phyloP scores from a whole-genome alignment of 2,888 invertebrate genomes.

The Punctoribates punctum region DNA sequence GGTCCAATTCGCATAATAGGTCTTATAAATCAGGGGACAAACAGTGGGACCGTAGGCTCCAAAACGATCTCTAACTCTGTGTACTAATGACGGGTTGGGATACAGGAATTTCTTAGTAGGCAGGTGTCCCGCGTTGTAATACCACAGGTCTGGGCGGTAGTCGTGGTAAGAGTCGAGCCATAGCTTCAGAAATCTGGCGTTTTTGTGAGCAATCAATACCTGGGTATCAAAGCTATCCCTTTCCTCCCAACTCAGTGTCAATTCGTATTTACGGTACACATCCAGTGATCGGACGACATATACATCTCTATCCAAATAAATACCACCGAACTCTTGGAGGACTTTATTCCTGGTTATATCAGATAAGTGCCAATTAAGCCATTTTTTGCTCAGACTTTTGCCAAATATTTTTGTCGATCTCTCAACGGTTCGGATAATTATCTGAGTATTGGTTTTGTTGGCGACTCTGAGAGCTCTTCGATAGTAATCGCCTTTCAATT shows the following conservation, averaged over 20 bases:
- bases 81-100: too few species aligned
- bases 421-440: conserved; percentile 43
- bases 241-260: conserved; percentile 53
- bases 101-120: too few species aligned
- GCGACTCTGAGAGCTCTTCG: conserved; percentile 24
- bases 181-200: conserved; percentile 52
- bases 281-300: conserved; percentile 52
- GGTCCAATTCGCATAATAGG: too few species aligned
- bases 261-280: conserved; percentile 52
- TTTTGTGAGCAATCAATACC: conserved; percentile 53
- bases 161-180: conserved; percentile 53
- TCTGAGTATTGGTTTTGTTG: conserved; percentile 44
- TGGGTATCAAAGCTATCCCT: conserved; percentile 52
- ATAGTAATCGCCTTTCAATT: conserved; percentile 49
- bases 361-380: conserved; percentile 52
- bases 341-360: conserved; percentile 54
- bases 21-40: too few species aligned
- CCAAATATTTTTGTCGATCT: conserved; percentile 54
- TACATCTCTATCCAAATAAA: conserved; percentile 54
- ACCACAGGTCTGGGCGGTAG: neutral
- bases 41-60: too few species aligned
- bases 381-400: conserved; percentile 53
- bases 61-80: too few species aligned
- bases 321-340: conserved; percentile 53
- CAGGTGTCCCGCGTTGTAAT: too few species aligned